Conservation (phyloP, 64 coral and sea anemone genomes). For the Actinia tenebrosa region DNA sequence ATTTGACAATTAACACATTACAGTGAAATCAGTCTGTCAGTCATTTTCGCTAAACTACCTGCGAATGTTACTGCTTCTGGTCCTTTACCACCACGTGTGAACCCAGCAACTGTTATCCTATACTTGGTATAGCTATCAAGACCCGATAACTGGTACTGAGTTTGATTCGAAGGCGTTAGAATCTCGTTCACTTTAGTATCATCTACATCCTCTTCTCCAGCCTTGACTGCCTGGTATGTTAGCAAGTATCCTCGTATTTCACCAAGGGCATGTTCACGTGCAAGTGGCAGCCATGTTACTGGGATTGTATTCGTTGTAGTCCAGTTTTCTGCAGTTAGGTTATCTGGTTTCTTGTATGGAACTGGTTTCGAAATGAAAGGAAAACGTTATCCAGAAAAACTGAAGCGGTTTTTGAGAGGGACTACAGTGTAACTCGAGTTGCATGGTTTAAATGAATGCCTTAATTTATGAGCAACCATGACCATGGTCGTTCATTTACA, state of each 20-base stretch:
- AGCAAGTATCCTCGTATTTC: conserved; percentile 9
- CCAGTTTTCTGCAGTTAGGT: conserved; percentile 16
- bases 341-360: background rate
- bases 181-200: background rate
- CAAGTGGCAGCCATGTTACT: conserved; percentile 19
- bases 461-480: too few relatives aligned
- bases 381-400: background rate
- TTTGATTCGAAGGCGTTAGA: background rate
- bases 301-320: conserved; percentile 8
- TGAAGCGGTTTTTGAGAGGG: too few relatives aligned
- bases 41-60: background rate
- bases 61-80: conserved; percentile 11
- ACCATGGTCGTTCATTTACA: too few relatives aligned
- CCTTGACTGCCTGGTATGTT: background rate
- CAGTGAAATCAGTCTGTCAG: too few relatives aligned
- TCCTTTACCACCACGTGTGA: background rate
- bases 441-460: too few relatives aligned
- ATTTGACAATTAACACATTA: too few relatives aligned
- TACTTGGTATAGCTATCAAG: conserved; percentile 8
- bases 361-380: background rate
- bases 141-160: background rate
- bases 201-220: conserved; percentile 3
- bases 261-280: background rate
- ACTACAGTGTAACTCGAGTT: too few relatives aligned
- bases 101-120: conserved; percentile 25